Evolutionary conservation across 2,797 vertebrate genomes (phyloP).

Genomic region (Chaetophractus vellerosus): DNA sequence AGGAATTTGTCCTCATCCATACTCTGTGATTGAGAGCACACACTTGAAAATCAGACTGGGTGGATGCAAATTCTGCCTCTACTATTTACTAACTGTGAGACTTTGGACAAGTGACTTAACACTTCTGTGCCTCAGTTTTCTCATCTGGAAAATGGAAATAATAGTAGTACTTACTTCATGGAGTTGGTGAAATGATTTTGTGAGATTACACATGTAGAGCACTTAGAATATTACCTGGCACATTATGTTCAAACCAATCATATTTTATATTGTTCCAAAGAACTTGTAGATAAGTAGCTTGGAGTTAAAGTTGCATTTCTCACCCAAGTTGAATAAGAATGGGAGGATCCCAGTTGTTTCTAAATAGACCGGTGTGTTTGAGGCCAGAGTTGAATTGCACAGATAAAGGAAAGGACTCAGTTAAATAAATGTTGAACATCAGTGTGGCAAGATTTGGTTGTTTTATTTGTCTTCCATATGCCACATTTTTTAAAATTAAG

Average conservation of each 20-base stretch:
- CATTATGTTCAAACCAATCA: too few species aligned
- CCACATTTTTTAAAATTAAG: background rate
- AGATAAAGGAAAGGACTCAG: background rate
- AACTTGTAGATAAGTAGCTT: background rate
- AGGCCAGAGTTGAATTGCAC: background rate
- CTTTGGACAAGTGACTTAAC: background rate
- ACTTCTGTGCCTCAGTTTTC: too few species aligned
- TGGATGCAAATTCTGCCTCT: background rate
- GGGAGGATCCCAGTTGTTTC: background rate
- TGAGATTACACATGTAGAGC: background rate
- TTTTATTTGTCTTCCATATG: background rate
- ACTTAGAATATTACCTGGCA: conserved; percentile 2
- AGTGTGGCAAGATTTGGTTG: background rate
- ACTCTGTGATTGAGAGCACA: too few species aligned
- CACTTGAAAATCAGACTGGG: background rate
- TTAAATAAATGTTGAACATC: background rate
- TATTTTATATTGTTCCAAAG: background rate
- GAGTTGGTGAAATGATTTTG: conserved; percentile 40
- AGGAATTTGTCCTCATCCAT: too few species aligned
- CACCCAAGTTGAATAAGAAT: background rate
- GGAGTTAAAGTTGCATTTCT: background rate
- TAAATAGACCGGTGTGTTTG: background rate
- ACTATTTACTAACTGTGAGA: background rate
- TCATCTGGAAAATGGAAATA: too few species aligned
- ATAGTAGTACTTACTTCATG: background rate